Percentiles rank a stretch among this genome's conserved stretches.
Conservation (phyloP, 1,140 invertebrate species). For the Harlomillsia oculata region DNA sequence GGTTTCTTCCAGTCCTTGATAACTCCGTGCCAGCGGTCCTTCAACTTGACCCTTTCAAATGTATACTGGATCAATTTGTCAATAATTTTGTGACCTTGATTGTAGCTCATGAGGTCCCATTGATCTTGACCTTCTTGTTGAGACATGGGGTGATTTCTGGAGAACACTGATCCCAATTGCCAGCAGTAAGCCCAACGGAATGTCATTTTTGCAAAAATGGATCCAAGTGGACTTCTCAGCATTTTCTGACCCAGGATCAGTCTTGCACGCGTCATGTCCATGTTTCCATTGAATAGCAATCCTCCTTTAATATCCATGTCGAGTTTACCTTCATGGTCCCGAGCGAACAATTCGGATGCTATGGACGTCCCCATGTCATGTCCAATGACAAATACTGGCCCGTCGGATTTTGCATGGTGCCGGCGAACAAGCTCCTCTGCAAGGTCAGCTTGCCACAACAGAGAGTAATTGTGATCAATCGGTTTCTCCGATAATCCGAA, state of each 20-base stretch:
- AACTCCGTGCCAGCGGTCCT: conserved; percentile 16
- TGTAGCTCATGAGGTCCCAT: conserved; percentile 15
- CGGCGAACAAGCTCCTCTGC: conserved; percentile 9
- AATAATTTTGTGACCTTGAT: conserved; percentile 10
- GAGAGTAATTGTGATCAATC: conserved; percentile 7
- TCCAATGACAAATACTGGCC: conserved; percentile 8
- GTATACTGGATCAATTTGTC: conserved; percentile 24
- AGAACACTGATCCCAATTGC: conserved; percentile 17
- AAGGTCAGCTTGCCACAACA: conserved; percentile 20
- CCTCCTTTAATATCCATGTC: conserved; percentile 4
- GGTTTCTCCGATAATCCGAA: conserved; percentile 22
- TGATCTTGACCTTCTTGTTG: conserved; percentile 18
- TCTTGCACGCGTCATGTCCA: conserved; percentile 14
- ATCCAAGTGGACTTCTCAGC: conserved; percentile 8
- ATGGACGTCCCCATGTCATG: conserved; percentile 25
- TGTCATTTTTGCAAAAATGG: neutral
- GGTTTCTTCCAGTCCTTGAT: conserved; percentile 15
- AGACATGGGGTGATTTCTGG: conserved; percentile 11
- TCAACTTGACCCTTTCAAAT: conserved; percentile 10
- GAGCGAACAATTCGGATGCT: conserved; percentile 13
- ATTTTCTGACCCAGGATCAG: conserved; percentile 20
- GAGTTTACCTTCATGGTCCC: conserved; percentile 3
- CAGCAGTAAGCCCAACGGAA: conserved; percentile 11
- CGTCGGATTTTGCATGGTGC: neutral
- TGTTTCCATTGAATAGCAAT: conserved; percentile 25